A percentile compares a stretch with the other conserved stretches of the same genome.
These are phyloP conservation scores for Chymomyza costata DNA, from an alignment of 1,140 invertebrate genomes.

Conservation along the genomic window DNA sequence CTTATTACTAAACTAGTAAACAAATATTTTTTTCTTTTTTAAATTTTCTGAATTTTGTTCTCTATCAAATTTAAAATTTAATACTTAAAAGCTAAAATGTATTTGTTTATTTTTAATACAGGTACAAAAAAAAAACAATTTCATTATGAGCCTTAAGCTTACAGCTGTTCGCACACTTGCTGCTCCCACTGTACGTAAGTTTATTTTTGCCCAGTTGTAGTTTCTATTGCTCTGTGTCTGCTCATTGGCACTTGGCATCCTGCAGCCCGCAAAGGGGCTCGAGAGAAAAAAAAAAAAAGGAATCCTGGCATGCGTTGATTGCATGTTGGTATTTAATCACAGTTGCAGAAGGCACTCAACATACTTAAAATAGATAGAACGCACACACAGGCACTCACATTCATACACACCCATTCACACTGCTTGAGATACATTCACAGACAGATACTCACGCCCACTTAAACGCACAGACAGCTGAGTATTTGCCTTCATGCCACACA, in stretches of 20 bases:
- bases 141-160: neutral
- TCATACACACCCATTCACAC: neutral
- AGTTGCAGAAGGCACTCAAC: slow-evolving; percentile 11
- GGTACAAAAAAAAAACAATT: too few relatives aligned
- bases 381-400: slow-evolving; percentile 2
- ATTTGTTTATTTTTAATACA: too few relatives aligned
- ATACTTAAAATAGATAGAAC: neutral
- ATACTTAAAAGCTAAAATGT: too few relatives aligned
- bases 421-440: too few relatives aligned
- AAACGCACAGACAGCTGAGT: neutral
- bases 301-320: slow-evolving; percentile 45
- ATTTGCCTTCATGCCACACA: too few relatives aligned
- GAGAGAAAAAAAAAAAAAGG: slow-evolving; percentile 14
- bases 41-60: too few relatives aligned
- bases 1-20: too few relatives aligned
- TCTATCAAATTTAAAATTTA: too few relatives aligned
- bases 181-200: too few relatives aligned
- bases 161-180: neutral
- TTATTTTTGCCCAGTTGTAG: neutral
- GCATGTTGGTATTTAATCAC: slow-evolving; percentile 53
- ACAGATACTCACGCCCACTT: too few relatives aligned
- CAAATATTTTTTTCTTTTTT: too few relatives aligned
- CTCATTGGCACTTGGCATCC: neutral
- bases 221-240: neutral
- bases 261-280: slow-evolving; percentile 5